Conservation (phyloP, 2,113 vertebrate species). For the Oreotrochilus melanogaster region DNA sequence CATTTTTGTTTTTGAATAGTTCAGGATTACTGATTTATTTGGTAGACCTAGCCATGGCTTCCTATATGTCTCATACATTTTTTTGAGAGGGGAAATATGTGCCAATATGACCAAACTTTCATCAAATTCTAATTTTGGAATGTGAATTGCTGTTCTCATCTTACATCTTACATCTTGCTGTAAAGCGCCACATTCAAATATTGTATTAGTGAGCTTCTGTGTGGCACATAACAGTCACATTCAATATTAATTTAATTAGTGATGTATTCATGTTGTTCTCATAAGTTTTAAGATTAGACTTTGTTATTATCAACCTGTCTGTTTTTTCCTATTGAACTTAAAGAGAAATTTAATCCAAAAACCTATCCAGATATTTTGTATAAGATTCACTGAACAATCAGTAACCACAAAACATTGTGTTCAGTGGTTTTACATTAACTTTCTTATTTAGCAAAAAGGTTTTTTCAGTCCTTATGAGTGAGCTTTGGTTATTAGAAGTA, state of each 20-base stretch:
- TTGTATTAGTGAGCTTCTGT: background rate
- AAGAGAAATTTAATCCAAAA: background rate
- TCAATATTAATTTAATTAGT: background rate
- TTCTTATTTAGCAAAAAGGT: background rate
- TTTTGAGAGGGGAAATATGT: background rate
- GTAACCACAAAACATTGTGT: background rate
- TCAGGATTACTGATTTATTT: background rate
- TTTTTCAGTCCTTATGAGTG: background rate
- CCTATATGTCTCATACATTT: background rate
- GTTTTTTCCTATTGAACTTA: background rate
- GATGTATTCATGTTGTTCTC: background rate
- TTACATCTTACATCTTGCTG: background rate
- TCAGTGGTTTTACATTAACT: background rate
- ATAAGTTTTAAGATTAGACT: background rate
- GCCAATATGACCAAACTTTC: accelerated
- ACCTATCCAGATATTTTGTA: background rate
- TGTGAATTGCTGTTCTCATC: background rate
- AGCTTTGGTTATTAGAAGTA: background rate
- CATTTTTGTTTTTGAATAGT: background rate
- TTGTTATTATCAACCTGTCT: background rate
- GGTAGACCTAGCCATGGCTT: background rate
- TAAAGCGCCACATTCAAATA: background rate
- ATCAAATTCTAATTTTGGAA: background rate
- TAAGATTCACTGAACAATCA: background rate
- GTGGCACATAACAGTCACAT: background rate